Conservation (phyloP, 2,113 vertebrate genomes). For the Rousettus leschenaultii region DNA sequence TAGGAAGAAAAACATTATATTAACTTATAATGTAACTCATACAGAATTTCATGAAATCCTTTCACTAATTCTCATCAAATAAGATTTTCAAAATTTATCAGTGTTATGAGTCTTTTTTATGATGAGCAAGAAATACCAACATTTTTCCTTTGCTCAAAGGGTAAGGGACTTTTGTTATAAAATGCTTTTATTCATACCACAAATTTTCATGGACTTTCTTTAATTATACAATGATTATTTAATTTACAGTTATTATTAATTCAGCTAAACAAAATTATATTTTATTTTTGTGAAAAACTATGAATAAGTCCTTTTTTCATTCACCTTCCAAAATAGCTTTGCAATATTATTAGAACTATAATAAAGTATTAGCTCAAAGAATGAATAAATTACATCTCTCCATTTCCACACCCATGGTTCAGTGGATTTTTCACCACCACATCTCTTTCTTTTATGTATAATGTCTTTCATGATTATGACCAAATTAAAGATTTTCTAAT, state of each 20-base stretch:
- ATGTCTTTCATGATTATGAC: neutral
- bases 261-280: neutral
- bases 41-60: constrained; percentile 27
- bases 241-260: neutral
- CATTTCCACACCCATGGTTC: neutral
- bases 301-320: neutral
- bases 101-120: constrained; percentile 24
- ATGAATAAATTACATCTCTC: neutral
- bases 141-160: neutral
- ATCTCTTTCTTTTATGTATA: neutral
- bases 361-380: neutral
- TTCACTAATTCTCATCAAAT: constrained; percentile 1
- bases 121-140: neutral
- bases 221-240: too few relatives aligned
- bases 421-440: neutral
- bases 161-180: neutral
- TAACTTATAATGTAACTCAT: neutral
- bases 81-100: constrained; percentile 36
- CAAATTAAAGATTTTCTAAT: constrained; percentile 1
- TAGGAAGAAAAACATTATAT: neutral
- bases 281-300: constrained; percentile 10
- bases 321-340: neutral
- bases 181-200: neutral
- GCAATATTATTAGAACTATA: neutral
- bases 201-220: neutral